Base-by-base conservation (phyloP, 2,113 vertebrate genomes). In the Pelecanus crispus region DNA sequence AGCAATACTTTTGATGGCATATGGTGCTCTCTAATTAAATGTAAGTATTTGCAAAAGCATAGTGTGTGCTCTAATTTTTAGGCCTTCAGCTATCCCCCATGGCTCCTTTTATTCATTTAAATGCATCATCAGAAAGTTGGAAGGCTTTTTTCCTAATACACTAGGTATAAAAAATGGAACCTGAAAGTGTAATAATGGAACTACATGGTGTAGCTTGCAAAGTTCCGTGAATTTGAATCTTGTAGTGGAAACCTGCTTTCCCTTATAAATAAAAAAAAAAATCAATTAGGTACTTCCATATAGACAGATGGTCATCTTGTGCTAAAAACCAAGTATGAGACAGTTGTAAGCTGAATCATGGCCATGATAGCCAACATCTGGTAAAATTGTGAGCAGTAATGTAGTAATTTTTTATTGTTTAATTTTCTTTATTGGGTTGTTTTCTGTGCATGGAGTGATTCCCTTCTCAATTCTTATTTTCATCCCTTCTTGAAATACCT, bases 11-110 rank as follows among this genome's bases (percentile, higher is more conserved):
- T 49, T 81, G 55, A 63, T 86, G 68, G 86, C 77, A 88, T 88
- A 92, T 74, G 85, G 86, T 92, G 74, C 61, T 92, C 79, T 86
- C 84, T 94, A 96, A 84, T 95, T 92, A 94, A 91, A 59, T 74
- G 36, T 67, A 79, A 58, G 63, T 88, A 66, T 84, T 90, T 63
- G 28, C 38, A 77, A 84, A 86, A 92, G 31, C 74, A 80, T 22
- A 45, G 72, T 50, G 44, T 65, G 59, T 83, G 49, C 52, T 91
- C 66, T 59, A 73, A 42, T 74, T 88, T 85, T 72, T 34, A 81
- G 91, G 55, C 73, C 63, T 94, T 59, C 13, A 75, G 58, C 58
- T 88, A 47, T 59, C 31, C 34, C 68, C 34, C 14, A 11, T 66
- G 49, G 55, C 32, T 90, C 67, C 21, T 44, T 87, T 77, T 92